Conservation (phyloP, 2,888 invertebrate species). For the Drosophila borealis region DNA sequence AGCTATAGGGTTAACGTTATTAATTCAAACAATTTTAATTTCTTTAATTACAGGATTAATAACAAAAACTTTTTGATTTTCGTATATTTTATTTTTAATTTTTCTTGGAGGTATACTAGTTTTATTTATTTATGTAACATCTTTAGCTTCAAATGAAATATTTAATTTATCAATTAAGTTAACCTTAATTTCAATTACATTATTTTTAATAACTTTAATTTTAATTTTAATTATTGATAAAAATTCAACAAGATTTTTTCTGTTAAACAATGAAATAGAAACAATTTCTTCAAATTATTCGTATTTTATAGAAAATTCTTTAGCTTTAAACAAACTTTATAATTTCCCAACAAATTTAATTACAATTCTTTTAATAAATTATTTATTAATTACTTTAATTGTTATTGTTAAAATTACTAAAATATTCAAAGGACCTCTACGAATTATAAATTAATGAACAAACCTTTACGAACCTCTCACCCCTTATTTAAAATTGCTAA, state of each 20-base stretch:
- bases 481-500: constrained; percentile 86
- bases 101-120: constrained; percentile 88
- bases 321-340: constrained; percentile 86
- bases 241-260: constrained; percentile 79
- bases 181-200: constrained; percentile 70
- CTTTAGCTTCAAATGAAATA: constrained; percentile 88
- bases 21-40: constrained; percentile 85
- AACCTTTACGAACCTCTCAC: constrained; percentile 85
- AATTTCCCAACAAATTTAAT: constrained; percentile 86
- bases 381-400: constrained; percentile 87
- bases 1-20: neutral
- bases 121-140: constrained; percentile 88
- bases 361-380: constrained; percentile 87
- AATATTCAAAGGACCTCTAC: constrained; percentile 86
- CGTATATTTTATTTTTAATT: constrained; percentile 88
- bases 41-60: constrained; percentile 85
- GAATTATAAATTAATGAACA: constrained; percentile 86
- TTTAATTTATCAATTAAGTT: constrained; percentile 84
- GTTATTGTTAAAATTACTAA: constrained; percentile 87
- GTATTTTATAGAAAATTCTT: constrained; percentile 82
- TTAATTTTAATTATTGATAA: constrained; percentile 53
- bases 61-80: constrained; percentile 87
- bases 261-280: constrained; percentile 84
- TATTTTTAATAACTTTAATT: constrained; percentile 69
- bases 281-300: constrained; percentile 71